These are phyloP conservation scores for Papilio glaucus DNA, from an alignment of 1,140 invertebrate genomes.

Conservation along the genomic window DNA sequence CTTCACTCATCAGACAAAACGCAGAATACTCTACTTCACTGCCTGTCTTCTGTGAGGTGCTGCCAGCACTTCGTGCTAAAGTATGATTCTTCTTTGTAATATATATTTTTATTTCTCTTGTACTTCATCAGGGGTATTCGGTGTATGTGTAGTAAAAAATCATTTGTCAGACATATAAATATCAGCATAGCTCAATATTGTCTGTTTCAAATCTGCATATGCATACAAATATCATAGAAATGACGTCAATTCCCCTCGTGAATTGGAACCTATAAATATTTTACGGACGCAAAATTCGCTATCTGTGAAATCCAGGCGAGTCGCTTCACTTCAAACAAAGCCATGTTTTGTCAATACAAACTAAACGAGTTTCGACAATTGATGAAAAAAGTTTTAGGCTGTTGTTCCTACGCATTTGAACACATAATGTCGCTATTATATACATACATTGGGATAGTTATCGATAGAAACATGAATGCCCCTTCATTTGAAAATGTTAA, in stretches of 20 bases:
- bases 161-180: not conserved
- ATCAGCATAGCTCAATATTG: not conserved
- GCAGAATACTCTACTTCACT: no score
- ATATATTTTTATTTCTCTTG: no score
- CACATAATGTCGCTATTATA: not conserved
- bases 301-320: not conserved
- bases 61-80: no score
- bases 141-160: no score
- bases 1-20: no score
- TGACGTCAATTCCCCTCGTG: slow-evolving; percentile 17
- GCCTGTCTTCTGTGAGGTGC: no score
- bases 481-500: no score
- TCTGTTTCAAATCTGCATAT: not conserved
- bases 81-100: no score
- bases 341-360: not conserved
- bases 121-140: no score
- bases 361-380: slow-evolving; percentile 3
- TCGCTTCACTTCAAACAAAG: slow-evolving; percentile 3
- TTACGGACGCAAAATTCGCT: slow-evolving; percentile 17
- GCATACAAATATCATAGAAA: slow-evolving; percentile 19
- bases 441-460: no score
- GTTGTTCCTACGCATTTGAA: not conserved
- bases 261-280: slow-evolving; percentile 20
- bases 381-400: not conserved
- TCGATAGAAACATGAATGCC: no score